Conservation (phyloP, 2,113 vertebrate genomes). For the Lophotis ruficrista region DNA sequence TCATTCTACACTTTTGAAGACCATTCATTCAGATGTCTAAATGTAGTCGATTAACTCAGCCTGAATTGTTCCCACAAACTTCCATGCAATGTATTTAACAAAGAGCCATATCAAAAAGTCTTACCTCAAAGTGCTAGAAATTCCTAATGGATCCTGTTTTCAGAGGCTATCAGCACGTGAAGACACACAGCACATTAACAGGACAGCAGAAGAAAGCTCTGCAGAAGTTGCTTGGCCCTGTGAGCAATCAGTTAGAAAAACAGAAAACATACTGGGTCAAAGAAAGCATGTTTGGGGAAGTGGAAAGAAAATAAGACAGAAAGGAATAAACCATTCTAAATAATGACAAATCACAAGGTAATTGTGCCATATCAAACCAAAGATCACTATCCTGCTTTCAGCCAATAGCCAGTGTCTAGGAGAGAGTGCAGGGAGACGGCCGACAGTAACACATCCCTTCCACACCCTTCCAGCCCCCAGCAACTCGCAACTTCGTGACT, state of each 20-base stretch:
- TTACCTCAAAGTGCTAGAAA: conserved; percentile 35
- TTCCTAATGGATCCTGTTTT: not conserved
- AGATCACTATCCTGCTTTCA: not conserved
- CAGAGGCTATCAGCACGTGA: not conserved
- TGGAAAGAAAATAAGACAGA: not conserved
- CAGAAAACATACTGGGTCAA: not conserved
- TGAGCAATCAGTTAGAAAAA: not conserved
- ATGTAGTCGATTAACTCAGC: not conserved
- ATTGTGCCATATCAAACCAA: not conserved
- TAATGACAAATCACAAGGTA: not conserved
- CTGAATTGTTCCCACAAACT: not conserved
- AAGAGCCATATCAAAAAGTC: not conserved
- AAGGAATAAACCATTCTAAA: not conserved
- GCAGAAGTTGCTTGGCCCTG: not conserved
- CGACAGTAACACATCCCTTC: not conserved
- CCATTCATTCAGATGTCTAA: not conserved
- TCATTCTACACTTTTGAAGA: not conserved
- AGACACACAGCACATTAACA: not conserved
- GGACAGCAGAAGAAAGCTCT: not conserved
- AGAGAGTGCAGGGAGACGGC: fast-evolving
- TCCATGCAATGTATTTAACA: not conserved
- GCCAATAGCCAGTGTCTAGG: not conserved
- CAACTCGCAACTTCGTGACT: not conserved
- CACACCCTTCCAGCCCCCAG: not conserved
- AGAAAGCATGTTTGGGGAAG: not conserved